A percentile compares a stretch with the other conserved stretches of the same genome.
These are phyloP conservation scores for Emydoidea blandingii DNA, from an alignment of 2,797 vertebrate species.

Conservation along the genomic window DNA sequence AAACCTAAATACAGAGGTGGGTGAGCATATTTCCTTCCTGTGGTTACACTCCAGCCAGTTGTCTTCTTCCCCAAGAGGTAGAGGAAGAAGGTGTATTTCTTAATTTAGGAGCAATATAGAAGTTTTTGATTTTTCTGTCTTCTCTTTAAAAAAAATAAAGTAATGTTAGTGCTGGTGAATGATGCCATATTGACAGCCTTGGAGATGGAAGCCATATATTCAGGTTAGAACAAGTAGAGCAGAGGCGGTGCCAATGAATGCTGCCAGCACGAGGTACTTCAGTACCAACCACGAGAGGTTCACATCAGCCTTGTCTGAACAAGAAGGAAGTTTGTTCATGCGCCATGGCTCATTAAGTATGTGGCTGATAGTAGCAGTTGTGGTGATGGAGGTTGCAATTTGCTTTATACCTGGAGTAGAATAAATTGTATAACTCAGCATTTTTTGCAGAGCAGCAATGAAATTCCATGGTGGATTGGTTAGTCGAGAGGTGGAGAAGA, in stretches of 20 bases:
- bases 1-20: not conserved
- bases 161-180: not conserved
- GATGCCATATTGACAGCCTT: not conserved
- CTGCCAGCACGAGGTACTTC: not conserved
- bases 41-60: not conserved
- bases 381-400: not conserved
- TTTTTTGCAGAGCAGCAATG: not conserved
- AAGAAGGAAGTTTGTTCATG: not conserved
- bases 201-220: not conserved
- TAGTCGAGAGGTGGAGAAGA: not conserved
- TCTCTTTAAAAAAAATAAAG: not conserved
- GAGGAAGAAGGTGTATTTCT: not conserved
- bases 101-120: not conserved
- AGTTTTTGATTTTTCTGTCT: not conserved
- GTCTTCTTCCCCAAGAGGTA: not conserved
- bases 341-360: not conserved
- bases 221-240: not conserved
- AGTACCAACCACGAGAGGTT: not conserved
- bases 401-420: not conserved
- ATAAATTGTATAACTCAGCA: not conserved
- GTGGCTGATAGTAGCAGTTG: not conserved
- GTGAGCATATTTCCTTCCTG: accelerated
- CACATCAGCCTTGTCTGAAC: not conserved
- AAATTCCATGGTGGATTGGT: not conserved
- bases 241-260: not conserved